Evolutionary conservation across 2,888 invertebrate genomes (phyloP).

Genomic region (Drosophila vallismaia): DNA sequence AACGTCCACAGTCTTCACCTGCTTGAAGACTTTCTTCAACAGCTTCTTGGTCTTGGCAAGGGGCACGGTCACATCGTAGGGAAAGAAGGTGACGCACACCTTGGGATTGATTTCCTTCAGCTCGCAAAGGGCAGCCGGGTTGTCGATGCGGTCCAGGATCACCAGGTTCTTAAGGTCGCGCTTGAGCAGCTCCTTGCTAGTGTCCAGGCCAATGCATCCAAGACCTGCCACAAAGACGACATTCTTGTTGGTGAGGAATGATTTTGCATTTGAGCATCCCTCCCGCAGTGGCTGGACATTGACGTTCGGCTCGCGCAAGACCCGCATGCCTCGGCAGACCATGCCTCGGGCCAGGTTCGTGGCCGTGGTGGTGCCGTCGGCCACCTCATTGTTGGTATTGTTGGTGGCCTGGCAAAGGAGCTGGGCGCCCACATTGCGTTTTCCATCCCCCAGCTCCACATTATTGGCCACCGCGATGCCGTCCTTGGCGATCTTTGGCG

Average conservation of each 20-base stretch:
- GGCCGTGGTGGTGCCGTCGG: conserved; percentile 99
- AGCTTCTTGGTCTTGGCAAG: conserved; percentile 64
- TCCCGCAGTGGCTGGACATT: conserved; percentile 97
- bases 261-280: conserved; percentile 83
- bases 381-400: conserved; percentile 99
- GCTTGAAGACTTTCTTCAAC: conserved; percentile 66
- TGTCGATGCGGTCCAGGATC: no score
- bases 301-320: conserved; percentile 84
- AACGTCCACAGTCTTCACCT: conserved; percentile 56
- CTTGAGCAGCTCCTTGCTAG: conserved; percentile 10
- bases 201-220: conserved; percentile 79
- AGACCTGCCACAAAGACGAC: conserved; percentile 77
- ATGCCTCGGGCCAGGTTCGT: conserved; percentile 84
- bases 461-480: conserved; percentile 99
- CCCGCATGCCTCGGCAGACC: no score
- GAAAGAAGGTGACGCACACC: conserved; percentile 34
- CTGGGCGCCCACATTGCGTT: no score
- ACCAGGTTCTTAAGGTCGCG: no score
- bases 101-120: no score
- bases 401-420: conserved; percentile 99
- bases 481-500: conserved; percentile 99
- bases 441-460: conserved; percentile 98
- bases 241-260: conserved; percentile 65
- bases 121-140: no score
- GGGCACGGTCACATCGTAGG: conserved; percentile 70